A percentile compares a stretch with the other conserved stretches of the same genome.
These are phyloP conservation scores for Eulacestoma nigropectus DNA, from an alignment of 2,113 vertebrate genomes.

Conservation along the genomic window DNA sequence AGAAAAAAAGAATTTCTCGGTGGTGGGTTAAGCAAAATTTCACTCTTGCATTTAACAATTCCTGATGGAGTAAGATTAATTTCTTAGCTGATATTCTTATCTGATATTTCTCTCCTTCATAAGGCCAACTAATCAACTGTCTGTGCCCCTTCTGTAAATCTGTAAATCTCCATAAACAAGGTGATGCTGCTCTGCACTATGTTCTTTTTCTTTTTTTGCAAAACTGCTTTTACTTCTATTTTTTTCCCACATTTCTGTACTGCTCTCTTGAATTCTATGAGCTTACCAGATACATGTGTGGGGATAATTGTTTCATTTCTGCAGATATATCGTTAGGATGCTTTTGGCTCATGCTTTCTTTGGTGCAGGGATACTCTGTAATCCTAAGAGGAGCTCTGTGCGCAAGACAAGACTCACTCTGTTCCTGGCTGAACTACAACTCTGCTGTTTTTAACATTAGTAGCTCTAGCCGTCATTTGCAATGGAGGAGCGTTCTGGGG, in stretches of 20 bases:
- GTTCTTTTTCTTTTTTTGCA: background rate
- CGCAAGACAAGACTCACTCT: constrained; percentile 20
- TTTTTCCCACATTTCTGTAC: background rate
- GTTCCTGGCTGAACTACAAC: constrained; percentile 42
- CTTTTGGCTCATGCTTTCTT: constrained; percentile 14
- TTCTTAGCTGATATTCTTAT: background rate
- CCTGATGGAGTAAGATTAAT: background rate
- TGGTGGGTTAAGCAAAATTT: background rate
- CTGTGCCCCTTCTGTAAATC: background rate
- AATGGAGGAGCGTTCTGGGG: constrained; percentile 46
- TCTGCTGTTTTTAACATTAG: constrained; percentile 46
- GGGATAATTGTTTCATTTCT: background rate
- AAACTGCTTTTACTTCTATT: background rate
- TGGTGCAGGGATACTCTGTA: constrained; percentile 31
- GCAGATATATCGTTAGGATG: background rate
- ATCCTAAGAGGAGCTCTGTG: constrained; percentile 41
- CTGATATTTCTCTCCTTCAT: background rate
- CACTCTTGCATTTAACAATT: background rate
- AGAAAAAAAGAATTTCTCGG: background rate
- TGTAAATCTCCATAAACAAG: background rate
- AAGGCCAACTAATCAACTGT: constrained; percentile 9
- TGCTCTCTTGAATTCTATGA: background rate
- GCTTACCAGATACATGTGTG: background rate
- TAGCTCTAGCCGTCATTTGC: background rate
- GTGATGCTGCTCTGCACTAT: background rate